phyloP scores from a whole-genome alignment of 2,113 vertebrate species.

The Tichodroma muraria region DNA sequence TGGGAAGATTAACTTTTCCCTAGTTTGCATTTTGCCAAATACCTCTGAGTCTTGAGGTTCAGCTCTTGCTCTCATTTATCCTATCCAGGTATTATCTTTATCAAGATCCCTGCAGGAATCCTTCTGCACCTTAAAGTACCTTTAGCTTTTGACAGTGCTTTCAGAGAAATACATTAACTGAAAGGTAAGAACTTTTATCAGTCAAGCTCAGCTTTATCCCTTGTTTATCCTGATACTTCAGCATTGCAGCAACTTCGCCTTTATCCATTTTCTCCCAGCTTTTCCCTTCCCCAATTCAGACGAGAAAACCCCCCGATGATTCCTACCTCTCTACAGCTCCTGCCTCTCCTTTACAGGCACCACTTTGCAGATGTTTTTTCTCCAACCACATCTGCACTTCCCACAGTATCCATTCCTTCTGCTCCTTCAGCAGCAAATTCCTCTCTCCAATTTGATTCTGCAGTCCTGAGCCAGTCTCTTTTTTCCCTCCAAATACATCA shows the following conservation, averaged over 20 bases:
- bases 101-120: neutral
- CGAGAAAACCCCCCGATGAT: fast-evolving
- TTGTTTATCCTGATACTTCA: neutral
- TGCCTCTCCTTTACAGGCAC: neutral
- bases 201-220: neutral
- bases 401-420: neutral
- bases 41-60: neutral
- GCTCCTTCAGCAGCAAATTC: neutral
- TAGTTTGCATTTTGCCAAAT: neutral
- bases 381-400: neutral
- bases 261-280: neutral
- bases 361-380: neutral
- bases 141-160: neutral
- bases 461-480: neutral
- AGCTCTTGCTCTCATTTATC: neutral
- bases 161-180: neutral
- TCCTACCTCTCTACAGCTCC: neutral
- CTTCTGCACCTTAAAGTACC: neutral
- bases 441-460: neutral
- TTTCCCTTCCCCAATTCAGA: neutral
- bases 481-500: neutral
- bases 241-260: neutral
- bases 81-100: neutral
- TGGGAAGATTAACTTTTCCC: neutral
- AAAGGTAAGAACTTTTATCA: neutral